A percentile compares a stretch with the other conserved stretches of the same genome.
Evolutionary conservation across 53 echinoderm and acorn worm genomes (phyloP).

Genomic region (Astropecten irregularis): DNA sequence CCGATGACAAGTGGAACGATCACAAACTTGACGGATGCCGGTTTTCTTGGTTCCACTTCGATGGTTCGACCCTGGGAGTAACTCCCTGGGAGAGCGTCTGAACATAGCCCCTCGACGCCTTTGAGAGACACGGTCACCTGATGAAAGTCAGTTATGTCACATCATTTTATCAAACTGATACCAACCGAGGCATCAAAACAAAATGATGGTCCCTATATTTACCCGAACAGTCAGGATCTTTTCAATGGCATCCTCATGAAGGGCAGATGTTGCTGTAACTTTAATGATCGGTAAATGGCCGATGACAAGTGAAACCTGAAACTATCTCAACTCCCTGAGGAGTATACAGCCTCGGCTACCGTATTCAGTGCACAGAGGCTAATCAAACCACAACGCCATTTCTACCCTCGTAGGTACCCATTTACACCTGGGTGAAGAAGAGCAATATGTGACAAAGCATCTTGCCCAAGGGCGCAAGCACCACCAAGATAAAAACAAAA

Average conservation of each 20-base stretch:
- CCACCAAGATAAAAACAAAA: no score
- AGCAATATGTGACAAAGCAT: no score
- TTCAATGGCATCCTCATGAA: conserved; percentile 47
- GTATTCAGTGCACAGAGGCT: no score
- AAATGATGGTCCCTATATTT: no score
- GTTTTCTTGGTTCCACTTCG: conserved; percentile 45
- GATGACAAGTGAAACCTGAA: conserved; percentile 77
- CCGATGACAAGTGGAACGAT: conserved; percentile 83
- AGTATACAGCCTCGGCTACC: no score
- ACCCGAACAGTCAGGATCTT: conserved; percentile 81
- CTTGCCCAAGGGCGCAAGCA: no score
- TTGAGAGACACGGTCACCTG: conserved; percentile 74
- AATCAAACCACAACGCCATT: no score
- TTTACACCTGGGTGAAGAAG: no score
- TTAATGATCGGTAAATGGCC: conserved; percentile 72
- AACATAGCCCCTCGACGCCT: conserved; percentile 66
- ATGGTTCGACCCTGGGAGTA: conserved; percentile 48
- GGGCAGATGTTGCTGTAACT: conserved; percentile 8
- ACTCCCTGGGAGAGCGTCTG: conserved; percentile 55
- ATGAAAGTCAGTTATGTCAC: not conserved
- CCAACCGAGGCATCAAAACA: no score
- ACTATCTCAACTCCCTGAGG: no score
- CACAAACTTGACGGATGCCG: conserved; percentile 73
- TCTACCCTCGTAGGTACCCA: no score
- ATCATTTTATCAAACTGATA: no score